Conservation (phyloP, 1,140 invertebrate genomes). For the Cyclargus thomasi region DNA sequence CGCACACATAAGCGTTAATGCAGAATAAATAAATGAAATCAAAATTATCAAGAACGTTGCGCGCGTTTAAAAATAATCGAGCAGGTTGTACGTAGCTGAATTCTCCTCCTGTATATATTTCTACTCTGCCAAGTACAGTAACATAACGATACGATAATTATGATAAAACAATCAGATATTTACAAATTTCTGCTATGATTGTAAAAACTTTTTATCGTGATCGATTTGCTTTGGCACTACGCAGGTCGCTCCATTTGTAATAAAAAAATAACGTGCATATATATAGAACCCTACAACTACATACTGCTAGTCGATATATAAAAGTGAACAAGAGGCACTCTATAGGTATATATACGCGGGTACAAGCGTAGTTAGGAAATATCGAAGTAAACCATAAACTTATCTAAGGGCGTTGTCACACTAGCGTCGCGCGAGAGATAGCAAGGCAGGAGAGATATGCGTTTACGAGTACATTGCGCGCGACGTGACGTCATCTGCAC, state of each 20-base stretch:
- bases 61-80: no score
- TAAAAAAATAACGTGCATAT: slow-evolving; percentile 44
- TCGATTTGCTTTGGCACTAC: slow-evolving; percentile 53
- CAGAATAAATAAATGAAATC: no score
- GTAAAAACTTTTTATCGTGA: slow-evolving; percentile 8
- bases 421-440: no score
- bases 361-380: slow-evolving; percentile 69
- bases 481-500: no score
- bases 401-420: neutral
- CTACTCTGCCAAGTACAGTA: neutral
- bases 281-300: slow-evolving; percentile 64
- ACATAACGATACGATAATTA: neutral
- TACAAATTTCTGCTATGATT: neutral
- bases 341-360: slow-evolving; percentile 73
- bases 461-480: no score
- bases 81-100: no score
- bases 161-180: neutral
- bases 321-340: slow-evolving; percentile 76
- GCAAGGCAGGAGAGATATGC: no score
- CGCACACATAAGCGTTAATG: no score
- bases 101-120: no score
- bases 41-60: no score
- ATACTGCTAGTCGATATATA: slow-evolving; percentile 68
- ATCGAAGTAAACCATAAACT: slow-evolving; percentile 48
- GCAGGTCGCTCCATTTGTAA: slow-evolving; percentile 29